A percentile compares a stretch with the other conserved stretches of the same genome.
Evolutionary conservation across 2,888 invertebrate species (phyloP).

Genomic region (Xanthostigma xanthostigma): DNA sequence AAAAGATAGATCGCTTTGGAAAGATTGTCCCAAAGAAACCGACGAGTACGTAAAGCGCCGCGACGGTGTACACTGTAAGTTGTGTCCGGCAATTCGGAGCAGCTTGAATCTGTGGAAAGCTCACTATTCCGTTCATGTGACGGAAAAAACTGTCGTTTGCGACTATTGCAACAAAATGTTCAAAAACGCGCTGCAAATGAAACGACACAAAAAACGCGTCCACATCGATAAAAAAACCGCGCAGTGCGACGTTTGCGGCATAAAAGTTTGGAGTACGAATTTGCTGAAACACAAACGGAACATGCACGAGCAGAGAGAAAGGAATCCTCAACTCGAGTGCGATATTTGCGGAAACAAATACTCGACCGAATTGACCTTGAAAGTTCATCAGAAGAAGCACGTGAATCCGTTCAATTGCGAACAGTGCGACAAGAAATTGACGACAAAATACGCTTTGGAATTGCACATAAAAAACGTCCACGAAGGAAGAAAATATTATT

Average conservation of each 20-base stretch:
- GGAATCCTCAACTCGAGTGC: not conserved
- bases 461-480: constrained; percentile 30
- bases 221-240: not conserved
- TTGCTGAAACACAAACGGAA: not conserved
- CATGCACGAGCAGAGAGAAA: not conserved
- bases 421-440: constrained; percentile 29
- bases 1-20: too few species aligned
- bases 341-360: constrained; percentile 1
- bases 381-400: constrained; percentile 10
- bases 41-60: too few species aligned
- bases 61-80: too few species aligned
- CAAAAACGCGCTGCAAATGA: too few species aligned
- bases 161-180: too few species aligned
- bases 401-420: constrained; percentile 21
- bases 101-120: too few species aligned
- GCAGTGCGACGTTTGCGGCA: not conserved
- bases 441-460: constrained; percentile 28
- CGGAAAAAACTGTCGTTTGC: too few species aligned
- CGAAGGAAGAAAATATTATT: constrained; percentile 29
- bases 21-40: too few species aligned
- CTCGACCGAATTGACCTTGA: constrained; percentile 1
- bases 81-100: too few species aligned
- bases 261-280: not conserved
- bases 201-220: not conserved
- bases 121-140: too few species aligned